phyloP scores from a whole-genome alignment of 92 coral and sea anemone species.

The Umimayanthus chanpuru region DNA sequence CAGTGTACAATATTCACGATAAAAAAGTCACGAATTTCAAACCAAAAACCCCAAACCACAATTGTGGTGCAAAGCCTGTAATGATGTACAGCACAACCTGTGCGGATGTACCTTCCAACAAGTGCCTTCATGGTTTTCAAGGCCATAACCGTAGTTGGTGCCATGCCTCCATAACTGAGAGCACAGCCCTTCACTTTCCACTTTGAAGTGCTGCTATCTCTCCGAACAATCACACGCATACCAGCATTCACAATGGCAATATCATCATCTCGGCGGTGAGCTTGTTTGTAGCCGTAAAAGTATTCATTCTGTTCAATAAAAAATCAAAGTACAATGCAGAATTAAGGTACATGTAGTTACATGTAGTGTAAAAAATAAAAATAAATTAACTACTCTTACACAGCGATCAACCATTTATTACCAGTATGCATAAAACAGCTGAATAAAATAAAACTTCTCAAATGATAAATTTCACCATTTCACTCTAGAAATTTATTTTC shows the following conservation, averaged over 20 bases:
- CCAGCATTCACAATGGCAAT: conserved; percentile 88
- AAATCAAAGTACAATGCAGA: not conserved
- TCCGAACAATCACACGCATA: conserved; percentile 75
- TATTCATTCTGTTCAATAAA: conserved; percentile 64
- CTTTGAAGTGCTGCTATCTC: conserved; percentile 34
- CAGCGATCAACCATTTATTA: not conserved
- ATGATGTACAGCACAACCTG: not conserved
- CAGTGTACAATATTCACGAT: too few species aligned
- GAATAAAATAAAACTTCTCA: too few species aligned
- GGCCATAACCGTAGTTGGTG: conserved; percentile 91
- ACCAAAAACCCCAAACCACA: too few species aligned
- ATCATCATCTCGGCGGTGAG: conserved; percentile 91
- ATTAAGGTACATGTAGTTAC: not conserved
- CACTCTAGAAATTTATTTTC: too few species aligned
- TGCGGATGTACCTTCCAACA: conserved; percentile 61
- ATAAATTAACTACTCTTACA: too few species aligned
- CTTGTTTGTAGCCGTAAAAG: conserved; percentile 84
- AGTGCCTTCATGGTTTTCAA: conserved; percentile 75
- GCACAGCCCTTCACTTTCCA: conserved; percentile 74
- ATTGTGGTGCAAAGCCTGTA: conserved; percentile 3
- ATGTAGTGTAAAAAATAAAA: not conserved
- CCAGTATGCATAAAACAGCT: not conserved
- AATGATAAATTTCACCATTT: too few species aligned
- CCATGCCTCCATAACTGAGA: conserved; percentile 90
- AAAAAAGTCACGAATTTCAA: too few species aligned